Base-by-base conservation (phyloP, 2,113 vertebrate genomes). In the Gavia stellata region DNA sequence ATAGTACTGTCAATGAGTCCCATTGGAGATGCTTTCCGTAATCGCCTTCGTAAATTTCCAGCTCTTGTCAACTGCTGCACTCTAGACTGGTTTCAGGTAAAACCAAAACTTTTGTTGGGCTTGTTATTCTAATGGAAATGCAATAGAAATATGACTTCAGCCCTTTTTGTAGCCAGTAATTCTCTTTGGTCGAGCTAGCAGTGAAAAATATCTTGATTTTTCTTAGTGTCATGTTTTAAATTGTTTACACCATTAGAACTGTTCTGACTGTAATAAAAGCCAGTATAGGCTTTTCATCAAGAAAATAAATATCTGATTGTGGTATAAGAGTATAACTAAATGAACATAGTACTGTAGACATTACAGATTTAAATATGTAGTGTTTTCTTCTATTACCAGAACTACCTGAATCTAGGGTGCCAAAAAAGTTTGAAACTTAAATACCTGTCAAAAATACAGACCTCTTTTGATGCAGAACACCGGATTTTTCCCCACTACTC, bases 1-100 rank as follows among this genome's bases (percentile, higher is more conserved):
- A 97, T 99, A 38, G 99, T 99, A 36, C 94, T 99, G 77, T 99
- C 98, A 90, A 99, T 99, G 99, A 99, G 99, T 94, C 99, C 99
- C 88, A 99, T 99, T 18, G 99, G 99, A 75, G 99, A 99, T 42
- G 97, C 99, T 4, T 99, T 99, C 81, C 98, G 99, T 72, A 98
- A 97, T 71, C 98, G 98, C 12, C 97, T 99, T 26, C 96, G 99
- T 44, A 98, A 98, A 86, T 99, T 99, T 92, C 99, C 99, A 1
- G 98, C 99, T 17, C 99, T 99, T 55, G 98, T 99, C 94, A 99
- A 99, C 96, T 99, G 99, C 97, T 99, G 99, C 93, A 99, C 99
- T 17, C 98, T 99, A n/a, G 98, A 99, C 94, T 99, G 99, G 99
- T 99, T 99, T 95, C 99, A 99, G 99, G 99, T 99, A 97, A 81